These are phyloP conservation scores for Cephus cinctus DNA, from an alignment of 1,140 invertebrate species.

Conservation along the genomic window DNA sequence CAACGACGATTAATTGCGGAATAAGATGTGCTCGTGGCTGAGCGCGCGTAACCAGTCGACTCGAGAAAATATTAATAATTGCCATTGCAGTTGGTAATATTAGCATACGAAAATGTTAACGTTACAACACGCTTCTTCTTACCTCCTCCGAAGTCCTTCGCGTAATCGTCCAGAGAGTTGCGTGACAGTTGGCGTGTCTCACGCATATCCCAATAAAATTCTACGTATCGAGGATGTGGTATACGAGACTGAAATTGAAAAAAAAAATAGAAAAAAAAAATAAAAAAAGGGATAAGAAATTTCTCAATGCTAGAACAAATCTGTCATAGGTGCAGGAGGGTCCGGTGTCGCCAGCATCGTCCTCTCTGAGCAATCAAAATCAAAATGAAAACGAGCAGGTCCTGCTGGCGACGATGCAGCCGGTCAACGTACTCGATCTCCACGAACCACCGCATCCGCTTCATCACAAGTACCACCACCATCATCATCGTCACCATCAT, in stretches of 20 bases:
- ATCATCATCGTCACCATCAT: conserved; percentile 34
- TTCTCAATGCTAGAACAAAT: no score
- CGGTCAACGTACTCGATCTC: conserved; percentile 66
- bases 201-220: no score
- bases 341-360: conserved; percentile 51
- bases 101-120: conserved; percentile 41
- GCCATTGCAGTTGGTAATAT: conserved; percentile 27
- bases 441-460: conserved; percentile 62
- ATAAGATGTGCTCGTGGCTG: conserved; percentile 32
- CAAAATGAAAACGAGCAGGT: conserved; percentile 60
- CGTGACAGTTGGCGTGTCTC: no score
- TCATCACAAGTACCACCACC: conserved; percentile 60
- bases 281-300: no score
- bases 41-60: conserved; percentile 26
- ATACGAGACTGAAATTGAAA: no score
- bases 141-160: no score
- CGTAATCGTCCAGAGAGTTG: no score
- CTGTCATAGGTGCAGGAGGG: conserved; percentile 43
- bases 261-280: no score
- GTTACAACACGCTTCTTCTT: conserved; percentile 33
- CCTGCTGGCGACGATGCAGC: conserved; percentile 75
- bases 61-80: conserved; percentile 34
- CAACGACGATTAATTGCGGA: conserved; percentile 45
- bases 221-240: no score
- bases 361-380: conserved; percentile 51